phyloP scores from a whole-genome alignment of 2,888 invertebrate genomes.

The Odiellus spinosus region DNA sequence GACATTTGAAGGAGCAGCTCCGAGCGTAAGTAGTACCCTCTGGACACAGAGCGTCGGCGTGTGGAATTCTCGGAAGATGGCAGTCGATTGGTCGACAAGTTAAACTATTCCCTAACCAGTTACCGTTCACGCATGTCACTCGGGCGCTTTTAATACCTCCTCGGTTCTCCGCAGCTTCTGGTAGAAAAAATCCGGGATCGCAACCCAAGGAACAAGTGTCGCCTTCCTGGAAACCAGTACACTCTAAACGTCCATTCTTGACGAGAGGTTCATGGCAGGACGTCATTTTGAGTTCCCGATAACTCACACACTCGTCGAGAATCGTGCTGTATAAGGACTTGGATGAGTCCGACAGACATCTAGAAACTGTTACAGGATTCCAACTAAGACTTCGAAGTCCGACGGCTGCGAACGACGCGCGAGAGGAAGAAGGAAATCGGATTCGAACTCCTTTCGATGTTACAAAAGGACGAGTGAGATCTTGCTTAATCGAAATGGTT shows the following conservation, averaged over 20 bases:
- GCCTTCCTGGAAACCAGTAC: slow-evolving; percentile 3
- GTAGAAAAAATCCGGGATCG: background rate
- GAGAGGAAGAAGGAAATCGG: background rate
- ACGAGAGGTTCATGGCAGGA: background rate
- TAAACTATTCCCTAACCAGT: background rate
- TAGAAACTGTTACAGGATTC: background rate
- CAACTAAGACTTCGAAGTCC: background rate
- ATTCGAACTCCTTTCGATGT: background rate
- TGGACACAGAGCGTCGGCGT: slow-evolving; percentile 3
- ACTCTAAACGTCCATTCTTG: background rate
- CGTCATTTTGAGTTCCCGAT: background rate
- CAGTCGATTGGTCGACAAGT: slow-evolving; percentile 4
- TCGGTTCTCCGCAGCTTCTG: background rate
- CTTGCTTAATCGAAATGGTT: background rate
- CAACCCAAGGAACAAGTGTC: background rate
- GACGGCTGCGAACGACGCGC: background rate
- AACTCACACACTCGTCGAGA: background rate
- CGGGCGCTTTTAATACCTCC: too few relatives aligned
- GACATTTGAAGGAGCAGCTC: slow-evolving; percentile 3
- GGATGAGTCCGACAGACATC: background rate
- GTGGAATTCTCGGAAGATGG: background rate
- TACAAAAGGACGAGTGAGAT: slow-evolving; percentile 1
- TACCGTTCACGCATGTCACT: background rate
- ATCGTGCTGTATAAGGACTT: background rate
- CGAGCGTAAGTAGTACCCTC: slow-evolving; percentile 3